phyloP scores from a whole-genome alignment of 2,888 invertebrate species.

The Yponomeuta evonymella region DNA sequence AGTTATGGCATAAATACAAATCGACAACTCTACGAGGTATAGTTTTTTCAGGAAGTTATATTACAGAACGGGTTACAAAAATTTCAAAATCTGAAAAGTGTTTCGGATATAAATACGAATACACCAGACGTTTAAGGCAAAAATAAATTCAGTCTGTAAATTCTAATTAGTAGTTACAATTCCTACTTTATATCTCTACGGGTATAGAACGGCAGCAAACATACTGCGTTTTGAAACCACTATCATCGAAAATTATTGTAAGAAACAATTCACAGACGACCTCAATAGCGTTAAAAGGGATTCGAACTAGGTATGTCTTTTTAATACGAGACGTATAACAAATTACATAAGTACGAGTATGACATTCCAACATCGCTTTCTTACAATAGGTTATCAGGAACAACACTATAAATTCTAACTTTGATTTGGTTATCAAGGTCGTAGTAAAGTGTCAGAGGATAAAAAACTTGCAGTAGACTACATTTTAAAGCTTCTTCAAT shows the following conservation, averaged over 20 bases:
- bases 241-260: not conserved
- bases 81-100: not conserved
- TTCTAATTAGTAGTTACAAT: conserved; percentile 3
- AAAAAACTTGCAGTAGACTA: conserved; percentile 10
- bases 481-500: conserved; percentile 14
- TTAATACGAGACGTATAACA: too few species aligned
- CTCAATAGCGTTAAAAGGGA: too few species aligned
- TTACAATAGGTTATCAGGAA: not conserved
- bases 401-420: not conserved
- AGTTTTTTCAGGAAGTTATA: not conserved
- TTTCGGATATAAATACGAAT: conserved; percentile 4
- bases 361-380: not conserved
- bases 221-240: conserved; percentile 3
- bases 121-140: conserved; percentile 10
- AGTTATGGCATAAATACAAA: conserved; percentile 32
- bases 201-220: not conserved
- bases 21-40: not conserved
- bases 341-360: too few species aligned
- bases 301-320: too few species aligned
- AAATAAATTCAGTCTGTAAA: conserved; percentile 12
- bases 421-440: not conserved
- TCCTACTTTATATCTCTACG: conserved; percentile 3
- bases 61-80: not conserved
- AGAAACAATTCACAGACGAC: too few species aligned
- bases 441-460: not conserved